Evolutionary conservation across 2,113 vertebrate species (phyloP).

Genomic region (Cyanocitta stelleri): DNA sequence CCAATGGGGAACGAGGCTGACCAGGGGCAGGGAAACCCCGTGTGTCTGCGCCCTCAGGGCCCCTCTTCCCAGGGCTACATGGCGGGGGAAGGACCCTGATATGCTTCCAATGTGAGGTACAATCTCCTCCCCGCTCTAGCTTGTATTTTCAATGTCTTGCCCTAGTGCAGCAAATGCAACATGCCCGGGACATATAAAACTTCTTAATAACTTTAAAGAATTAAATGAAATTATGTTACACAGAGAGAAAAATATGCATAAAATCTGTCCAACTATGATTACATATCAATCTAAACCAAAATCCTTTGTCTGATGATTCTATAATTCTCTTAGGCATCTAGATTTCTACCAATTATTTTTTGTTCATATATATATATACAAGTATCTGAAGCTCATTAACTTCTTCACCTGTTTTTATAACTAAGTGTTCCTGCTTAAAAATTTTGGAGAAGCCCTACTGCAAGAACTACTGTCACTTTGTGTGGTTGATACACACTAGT

Average conservation of each 20-base stretch:
- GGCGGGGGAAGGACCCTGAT: too few species aligned
- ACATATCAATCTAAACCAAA: not conserved
- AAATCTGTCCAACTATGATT: not conserved
- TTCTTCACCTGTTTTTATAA: not conserved
- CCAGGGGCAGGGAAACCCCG: too few species aligned
- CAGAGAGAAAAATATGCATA: not conserved
- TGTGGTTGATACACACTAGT: not conserved
- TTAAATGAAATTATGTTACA: not conserved
- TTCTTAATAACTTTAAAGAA: not conserved
- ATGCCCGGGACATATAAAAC: not conserved
- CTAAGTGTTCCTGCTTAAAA: not conserved
- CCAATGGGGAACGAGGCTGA: too few species aligned
- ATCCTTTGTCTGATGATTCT: not conserved
- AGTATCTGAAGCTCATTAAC: not conserved
- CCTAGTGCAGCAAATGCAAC: not conserved
- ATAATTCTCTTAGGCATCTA: not conserved
- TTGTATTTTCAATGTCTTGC: not conserved
- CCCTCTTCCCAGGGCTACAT: too few species aligned
- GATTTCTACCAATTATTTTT: not conserved
- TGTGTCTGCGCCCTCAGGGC: too few species aligned
- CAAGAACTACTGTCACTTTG: not conserved
- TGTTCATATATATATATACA: not conserved
- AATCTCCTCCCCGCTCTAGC: not conserved
- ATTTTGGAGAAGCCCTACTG: not conserved
- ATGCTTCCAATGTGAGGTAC: accelerated